A percentile compares a stretch with the other conserved stretches of the same genome.
phyloP scores from a whole-genome alignment of 1,140 invertebrate genomes.

The Rhyacophila brunnea region DNA sequence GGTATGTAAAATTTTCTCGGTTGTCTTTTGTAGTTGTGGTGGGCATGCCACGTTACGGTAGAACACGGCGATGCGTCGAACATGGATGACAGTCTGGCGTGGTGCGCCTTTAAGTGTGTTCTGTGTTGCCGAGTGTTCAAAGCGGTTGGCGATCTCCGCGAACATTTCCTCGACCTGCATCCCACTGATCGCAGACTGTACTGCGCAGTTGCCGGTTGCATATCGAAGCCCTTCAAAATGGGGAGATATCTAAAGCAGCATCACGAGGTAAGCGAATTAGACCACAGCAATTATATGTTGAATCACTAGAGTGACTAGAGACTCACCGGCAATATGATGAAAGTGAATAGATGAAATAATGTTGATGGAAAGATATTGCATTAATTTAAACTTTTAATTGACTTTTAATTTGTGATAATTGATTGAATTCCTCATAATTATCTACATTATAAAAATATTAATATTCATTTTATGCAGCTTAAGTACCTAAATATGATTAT shows the following conservation, averaged over 20 bases:
- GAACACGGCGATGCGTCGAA: neutral
- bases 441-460: no score
- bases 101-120: conserved; percentile 41
- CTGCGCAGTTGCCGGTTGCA: conserved; percentile 45
- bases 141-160: conserved; percentile 41
- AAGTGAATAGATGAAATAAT: no score
- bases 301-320: no score
- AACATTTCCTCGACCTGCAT: conserved; percentile 43
- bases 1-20: no score
- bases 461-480: no score
- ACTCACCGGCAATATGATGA: no score
- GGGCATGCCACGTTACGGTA: conserved; percentile 10
- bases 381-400: no score
- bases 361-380: no score
- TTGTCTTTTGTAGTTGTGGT: conserved; percentile 13
- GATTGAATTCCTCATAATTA: no score
- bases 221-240: conserved; percentile 45
- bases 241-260: conserved; percentile 48
- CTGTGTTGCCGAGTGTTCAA: conserved; percentile 41
- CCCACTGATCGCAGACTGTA: conserved; percentile 46
- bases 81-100: neutral
- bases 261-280: conserved; percentile 41
- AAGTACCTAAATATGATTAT: no score
- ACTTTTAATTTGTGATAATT: no score
- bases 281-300: no score